Evolutionary conservation across 2,113 vertebrate species (phyloP).

Genomic region (Lipotes vexillifer): DNA sequence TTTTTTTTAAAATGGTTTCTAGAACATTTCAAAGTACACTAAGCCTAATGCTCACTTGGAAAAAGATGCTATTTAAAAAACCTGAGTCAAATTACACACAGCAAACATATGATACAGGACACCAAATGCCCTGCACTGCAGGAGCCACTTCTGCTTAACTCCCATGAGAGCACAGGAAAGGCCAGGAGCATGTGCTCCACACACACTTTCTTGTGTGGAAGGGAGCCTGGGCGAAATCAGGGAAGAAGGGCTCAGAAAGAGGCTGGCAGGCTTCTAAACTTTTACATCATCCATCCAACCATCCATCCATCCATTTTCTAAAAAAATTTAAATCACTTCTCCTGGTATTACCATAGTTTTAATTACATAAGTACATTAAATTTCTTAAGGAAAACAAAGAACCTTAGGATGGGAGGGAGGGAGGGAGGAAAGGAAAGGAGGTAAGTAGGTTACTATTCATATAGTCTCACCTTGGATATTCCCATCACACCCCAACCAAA

Average conservation of each 20-base stretch:
- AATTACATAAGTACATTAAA: not conserved
- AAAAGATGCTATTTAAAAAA: not conserved
- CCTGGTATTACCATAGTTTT: not conserved
- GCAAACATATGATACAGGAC: not conserved
- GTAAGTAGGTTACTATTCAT: not conserved
- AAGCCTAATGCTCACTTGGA: not conserved
- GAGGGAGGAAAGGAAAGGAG: not conserved
- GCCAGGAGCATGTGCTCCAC: rapidly evolving
- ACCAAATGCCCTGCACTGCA: not conserved
- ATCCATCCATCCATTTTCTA: not conserved
- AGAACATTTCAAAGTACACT: not conserved
- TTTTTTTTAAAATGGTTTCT: not conserved
- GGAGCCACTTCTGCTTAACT: not conserved
- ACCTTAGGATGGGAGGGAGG: not conserved
- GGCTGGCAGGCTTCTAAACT: not conserved
- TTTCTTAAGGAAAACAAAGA: not conserved
- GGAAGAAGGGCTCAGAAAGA: not conserved
- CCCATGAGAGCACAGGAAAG: rapidly evolving
- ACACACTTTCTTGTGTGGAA: not conserved
- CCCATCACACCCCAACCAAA: not conserved
- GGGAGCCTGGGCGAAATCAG: not conserved
- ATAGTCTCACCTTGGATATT: not conserved
- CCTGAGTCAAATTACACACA: not conserved
- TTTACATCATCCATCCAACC: not conserved
- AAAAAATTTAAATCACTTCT: not conserved